Percentiles rank a stretch among this genome's conserved stretches.
Conservation (phyloP, 2,113 vertebrate species). For the Thryonomys swinderianus region DNA sequence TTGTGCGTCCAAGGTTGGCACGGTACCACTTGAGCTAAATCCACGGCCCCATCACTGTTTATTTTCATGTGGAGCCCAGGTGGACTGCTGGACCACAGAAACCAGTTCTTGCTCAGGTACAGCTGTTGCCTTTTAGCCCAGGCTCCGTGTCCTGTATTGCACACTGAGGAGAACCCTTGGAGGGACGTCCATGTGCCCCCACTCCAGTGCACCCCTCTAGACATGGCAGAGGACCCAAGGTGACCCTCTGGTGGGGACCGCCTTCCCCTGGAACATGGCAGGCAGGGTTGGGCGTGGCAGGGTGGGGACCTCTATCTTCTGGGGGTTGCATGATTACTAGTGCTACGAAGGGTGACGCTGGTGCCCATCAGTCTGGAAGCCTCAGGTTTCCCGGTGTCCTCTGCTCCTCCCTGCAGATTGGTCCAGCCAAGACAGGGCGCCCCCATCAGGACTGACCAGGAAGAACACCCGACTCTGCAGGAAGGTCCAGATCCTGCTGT, state of each 20-base stretch:
- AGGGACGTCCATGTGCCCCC: slow-evolving; percentile 52
- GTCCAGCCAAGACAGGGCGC: background rate
- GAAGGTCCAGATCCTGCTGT: background rate
- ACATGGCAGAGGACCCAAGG: background rate
- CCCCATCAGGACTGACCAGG: background rate
- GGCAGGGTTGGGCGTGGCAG: slow-evolving; percentile 39
- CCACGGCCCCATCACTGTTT: fast-evolving
- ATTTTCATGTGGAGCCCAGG: background rate
- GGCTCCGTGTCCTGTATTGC: background rate
- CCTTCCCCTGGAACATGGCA: slow-evolving; percentile 71
- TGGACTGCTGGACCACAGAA: fast-evolving
- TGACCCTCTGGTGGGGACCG: background rate
- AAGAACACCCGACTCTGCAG: fast-evolving
- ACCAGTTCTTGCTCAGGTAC: fast-evolving
- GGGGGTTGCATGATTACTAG: slow-evolving; percentile 65
- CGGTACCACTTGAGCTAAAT: too few relatives aligned
- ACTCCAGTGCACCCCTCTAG: slow-evolving; percentile 54
- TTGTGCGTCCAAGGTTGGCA: too few relatives aligned
- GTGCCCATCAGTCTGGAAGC: slow-evolving; percentile 73
- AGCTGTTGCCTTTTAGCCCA: fast-evolving
- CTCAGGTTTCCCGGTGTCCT: background rate
- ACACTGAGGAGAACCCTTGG: background rate
- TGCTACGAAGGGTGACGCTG: slow-evolving; percentile 57
- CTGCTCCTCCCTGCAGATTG: background rate
- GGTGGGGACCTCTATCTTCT: slow-evolving; percentile 69